phyloP scores from a whole-genome alignment of 2,797 vertebrate genomes.

The Semotilus atromaculatus region DNA sequence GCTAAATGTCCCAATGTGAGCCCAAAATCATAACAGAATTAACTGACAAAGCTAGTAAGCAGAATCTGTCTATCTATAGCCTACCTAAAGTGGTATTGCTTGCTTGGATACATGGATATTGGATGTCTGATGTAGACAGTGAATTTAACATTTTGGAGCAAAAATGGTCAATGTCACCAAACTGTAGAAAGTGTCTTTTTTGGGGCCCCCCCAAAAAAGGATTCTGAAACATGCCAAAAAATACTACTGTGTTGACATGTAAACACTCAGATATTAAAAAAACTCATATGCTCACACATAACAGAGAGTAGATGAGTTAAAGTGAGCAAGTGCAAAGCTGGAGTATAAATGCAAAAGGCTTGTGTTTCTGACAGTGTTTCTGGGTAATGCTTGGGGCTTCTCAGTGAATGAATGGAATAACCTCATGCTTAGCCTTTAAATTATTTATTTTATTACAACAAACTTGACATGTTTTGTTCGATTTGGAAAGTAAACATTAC shows the following conservation, averaged over 20 bases:
- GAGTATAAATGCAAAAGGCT: not conserved
- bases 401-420: too few species aligned
- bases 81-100: not conserved
- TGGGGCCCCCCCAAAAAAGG: too few species aligned
- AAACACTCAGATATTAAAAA: conserved; percentile 10
- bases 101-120: conserved; percentile 15
- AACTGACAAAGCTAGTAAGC: not conserved
- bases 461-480: not conserved
- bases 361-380: not conserved
- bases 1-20: not conserved
- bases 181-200: too few species aligned
- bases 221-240: conserved; percentile 2
- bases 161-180: not conserved
- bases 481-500: not conserved
- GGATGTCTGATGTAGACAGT: not conserved
- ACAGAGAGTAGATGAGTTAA: not conserved
- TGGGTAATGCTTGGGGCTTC: not conserved
- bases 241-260: not conserved
- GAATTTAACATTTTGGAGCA: not conserved
- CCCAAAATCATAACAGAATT: not conserved
- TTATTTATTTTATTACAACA: not conserved
- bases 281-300: not conserved
- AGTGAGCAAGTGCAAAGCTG: not conserved
- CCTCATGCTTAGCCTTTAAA: not conserved
- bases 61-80: not conserved